A percentile compares a stretch with the other conserved stretches of the same genome.
Conservation (phyloP, 2,888 invertebrate species). For the Folsomia manolachei region DNA sequence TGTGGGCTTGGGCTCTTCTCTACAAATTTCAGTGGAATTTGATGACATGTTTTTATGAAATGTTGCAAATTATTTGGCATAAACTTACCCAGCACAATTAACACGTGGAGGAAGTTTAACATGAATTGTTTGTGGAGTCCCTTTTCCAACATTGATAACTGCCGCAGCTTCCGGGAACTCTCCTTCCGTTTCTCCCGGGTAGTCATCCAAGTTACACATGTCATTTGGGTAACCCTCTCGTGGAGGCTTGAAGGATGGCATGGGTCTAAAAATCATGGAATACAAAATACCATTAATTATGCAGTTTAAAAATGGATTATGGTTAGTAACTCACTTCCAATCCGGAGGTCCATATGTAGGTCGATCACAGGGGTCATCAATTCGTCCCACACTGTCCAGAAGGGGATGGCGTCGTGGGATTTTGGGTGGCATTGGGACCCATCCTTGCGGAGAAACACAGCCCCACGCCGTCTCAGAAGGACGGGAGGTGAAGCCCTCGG, state of each 20-base stretch:
- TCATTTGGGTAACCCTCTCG: constrained; percentile 46
- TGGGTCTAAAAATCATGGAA: constrained; percentile 28
- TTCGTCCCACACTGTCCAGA: constrained; percentile 41
- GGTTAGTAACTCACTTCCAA: constrained; percentile 27
- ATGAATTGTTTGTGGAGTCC: constrained; percentile 24
- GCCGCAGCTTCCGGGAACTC: constrained; percentile 25
- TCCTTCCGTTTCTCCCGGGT: constrained; percentile 17
- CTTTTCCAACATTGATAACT: constrained; percentile 32
- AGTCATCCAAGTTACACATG: constrained; percentile 42
- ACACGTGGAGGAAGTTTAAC: constrained; percentile 26
- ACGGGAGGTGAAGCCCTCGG: constrained; percentile 25
- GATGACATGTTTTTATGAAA: not conserved
- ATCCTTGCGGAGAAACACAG: constrained; percentile 37
- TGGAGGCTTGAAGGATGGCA: constrained; percentile 45
- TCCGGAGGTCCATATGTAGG: constrained; percentile 41
- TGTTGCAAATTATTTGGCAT: too few relatives aligned
- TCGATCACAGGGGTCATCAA: constrained; percentile 48
- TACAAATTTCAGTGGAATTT: too few relatives aligned
- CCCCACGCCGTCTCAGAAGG: constrained; percentile 40
- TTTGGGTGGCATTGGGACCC: constrained; percentile 43
- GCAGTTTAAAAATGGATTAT: not conserved
- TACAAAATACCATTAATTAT: too few relatives aligned
- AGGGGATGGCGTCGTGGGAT: constrained; percentile 44
- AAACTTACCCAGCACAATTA: too few relatives aligned
- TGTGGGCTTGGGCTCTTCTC: constrained; percentile 15